These are phyloP conservation scores for Peromyscus attwateri DNA, from an alignment of 2,797 vertebrate genomes.

Conservation along the genomic window DNA sequence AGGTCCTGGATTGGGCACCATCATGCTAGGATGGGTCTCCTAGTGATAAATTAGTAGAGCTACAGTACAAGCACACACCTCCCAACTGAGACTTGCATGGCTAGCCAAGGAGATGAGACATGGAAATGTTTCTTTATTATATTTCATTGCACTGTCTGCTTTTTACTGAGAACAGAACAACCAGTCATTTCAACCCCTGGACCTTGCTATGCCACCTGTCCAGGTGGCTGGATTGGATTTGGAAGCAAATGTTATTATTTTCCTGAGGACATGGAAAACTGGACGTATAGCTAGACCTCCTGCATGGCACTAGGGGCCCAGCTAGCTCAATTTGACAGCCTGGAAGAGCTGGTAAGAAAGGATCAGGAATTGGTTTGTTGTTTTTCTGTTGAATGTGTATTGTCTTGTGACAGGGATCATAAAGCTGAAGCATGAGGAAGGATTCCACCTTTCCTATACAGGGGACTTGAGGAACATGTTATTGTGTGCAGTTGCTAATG, in stretches of 20 bases:
- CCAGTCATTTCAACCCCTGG: no score
- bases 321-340: no score
- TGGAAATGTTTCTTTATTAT: neutral
- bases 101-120: neutral
- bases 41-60: neutral
- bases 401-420: rapidly evolving
- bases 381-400: neutral
- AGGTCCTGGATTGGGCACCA: neutral
- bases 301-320: neutral
- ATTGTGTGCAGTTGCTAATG: neutral
- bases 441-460: no score
- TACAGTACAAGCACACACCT: neutral
- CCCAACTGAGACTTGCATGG: neutral
- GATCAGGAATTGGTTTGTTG: neutral
- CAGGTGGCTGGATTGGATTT: neutral
- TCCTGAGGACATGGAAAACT: neutral
- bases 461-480: no score
- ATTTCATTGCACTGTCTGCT: neutral
- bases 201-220: no score
- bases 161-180: neutral
- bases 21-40: neutral
- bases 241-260: neutral
- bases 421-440: neutral
- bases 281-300: neutral
- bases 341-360: neutral